phyloP scores from a whole-genome alignment of 2,888 invertebrate genomes.

The Synergus laeviventris region DNA sequence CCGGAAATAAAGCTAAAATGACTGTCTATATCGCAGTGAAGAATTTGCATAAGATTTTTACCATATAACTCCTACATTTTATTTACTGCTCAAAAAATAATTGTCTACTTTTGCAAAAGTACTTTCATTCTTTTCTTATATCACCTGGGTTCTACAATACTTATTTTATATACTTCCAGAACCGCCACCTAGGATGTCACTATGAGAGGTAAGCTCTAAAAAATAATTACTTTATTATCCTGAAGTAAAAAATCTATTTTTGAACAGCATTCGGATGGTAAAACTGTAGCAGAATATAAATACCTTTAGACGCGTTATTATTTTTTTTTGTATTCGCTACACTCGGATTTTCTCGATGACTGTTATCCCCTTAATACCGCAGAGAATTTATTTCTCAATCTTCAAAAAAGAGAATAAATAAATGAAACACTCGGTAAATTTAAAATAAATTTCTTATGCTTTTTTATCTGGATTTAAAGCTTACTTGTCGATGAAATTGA shows the following conservation, averaged over 20 bases:
- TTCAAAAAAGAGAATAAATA: background rate
- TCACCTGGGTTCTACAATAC: background rate
- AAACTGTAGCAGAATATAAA: background rate
- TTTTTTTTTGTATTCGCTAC: background rate
- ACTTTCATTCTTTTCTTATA: background rate
- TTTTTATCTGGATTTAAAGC: background rate
- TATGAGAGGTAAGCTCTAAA: constrained; percentile 70
- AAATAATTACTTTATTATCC: background rate
- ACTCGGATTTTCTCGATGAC: background rate
- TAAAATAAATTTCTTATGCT: background rate
- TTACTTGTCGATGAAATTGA: too few species aligned
- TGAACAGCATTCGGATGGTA: background rate
- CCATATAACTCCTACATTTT: background rate
- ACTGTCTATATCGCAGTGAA: background rate
- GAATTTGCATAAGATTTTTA: background rate
- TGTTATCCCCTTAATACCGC: constrained; percentile 14
- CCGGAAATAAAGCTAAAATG: background rate
- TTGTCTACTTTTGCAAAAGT: background rate
- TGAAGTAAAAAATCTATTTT: background rate
- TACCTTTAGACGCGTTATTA: background rate
- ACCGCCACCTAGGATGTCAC: constrained; percentile 66
- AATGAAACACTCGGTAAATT: background rate
- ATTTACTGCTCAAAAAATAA: background rate
- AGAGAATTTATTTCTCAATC: background rate
- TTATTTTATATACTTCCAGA: constrained; percentile 62